Conservation (phyloP, 2,113 vertebrate genomes). For the Xiphophorus maculatus region DNA sequence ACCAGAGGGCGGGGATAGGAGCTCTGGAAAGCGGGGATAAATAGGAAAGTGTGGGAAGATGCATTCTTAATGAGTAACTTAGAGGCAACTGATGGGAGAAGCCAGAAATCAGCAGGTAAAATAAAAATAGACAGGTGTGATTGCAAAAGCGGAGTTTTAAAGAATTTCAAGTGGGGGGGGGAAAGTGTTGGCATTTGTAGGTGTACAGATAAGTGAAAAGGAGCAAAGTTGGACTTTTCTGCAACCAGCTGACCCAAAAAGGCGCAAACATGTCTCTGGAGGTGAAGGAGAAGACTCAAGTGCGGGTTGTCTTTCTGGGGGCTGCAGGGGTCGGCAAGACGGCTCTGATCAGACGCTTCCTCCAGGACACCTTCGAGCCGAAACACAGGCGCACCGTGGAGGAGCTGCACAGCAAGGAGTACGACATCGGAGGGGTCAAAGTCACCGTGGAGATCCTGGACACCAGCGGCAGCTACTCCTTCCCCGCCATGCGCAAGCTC, state of each 20-base stretch:
- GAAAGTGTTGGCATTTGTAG: background rate
- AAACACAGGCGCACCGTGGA: slow-evolving; percentile 91
- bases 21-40: slow-evolving; percentile 67
- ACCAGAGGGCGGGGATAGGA: slow-evolving; percentile 20
- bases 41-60: slow-evolving; percentile 40
- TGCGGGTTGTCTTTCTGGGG: slow-evolving; percentile 88
- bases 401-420: slow-evolving; percentile 91
- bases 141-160: background rate
- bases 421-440: slow-evolving; percentile 83
- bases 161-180: too few species aligned
- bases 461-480: slow-evolving; percentile 92
- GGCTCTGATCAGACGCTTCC: slow-evolving; percentile 87
- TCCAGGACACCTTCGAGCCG: slow-evolving; percentile 88
- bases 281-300: slow-evolving; percentile 87
- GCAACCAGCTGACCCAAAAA: background rate
- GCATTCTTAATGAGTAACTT: slow-evolving; percentile 6
- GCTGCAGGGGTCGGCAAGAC: slow-evolving; percentile 91
- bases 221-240: background rate
- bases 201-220: background rate
- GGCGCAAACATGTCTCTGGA: slow-evolving; percentile 82
- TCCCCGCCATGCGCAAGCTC: slow-evolving; percentile 92
- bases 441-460: slow-evolving; percentile 90
- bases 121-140: background rate
- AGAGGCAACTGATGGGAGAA: slow-evolving; percentile 5
- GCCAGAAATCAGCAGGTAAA: slow-evolving; percentile 1